Evolutionary conservation across 2,113 vertebrate genomes (phyloP), one percentile per base, ranked within the genome.

Genomic region (Pyxicephalus adspersus): DNA sequence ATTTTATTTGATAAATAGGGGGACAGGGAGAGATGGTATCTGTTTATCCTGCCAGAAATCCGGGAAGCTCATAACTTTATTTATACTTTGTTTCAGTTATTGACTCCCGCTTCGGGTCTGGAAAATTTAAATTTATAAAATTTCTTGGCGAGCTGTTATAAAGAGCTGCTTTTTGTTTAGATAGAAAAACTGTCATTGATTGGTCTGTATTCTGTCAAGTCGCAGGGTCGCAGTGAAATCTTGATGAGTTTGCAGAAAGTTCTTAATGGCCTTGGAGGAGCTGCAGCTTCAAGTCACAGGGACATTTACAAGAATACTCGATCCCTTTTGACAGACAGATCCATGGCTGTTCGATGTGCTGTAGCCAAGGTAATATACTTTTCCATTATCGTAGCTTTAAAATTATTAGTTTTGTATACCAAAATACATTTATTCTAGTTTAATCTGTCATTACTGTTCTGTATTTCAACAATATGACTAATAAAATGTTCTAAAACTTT

Each of bases 251-350:
- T 99, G 54, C 96, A 97, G 93, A 99, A 98, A 84, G 95, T 99
- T 50, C 92, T 99, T 2, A 94, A 83, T 22, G 98, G 98, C 3
- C 90, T 99, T 3, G 97, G 97, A 15, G 95, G 96, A 52, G 98
- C 98, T n/a, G 98, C 98, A 72, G 95, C 98, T 50, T 99, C 97
- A 60, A 98, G 95, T 86, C 97, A 99, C 85, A 94, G 96, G 75
- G 98, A 99, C 72, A 99, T 97, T 89, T 99, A 98, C 83, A 99
- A 99, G 90, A 98, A 98, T 5, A 95, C 96, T 3, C 94, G 97
- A 13, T 97, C 97, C 54, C 90, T 99, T 17, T 88, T 99, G 85
- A 99, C 96, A 0, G 98, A 99, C 89, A 89, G 98, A 61, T 98
- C 97, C 0, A 99, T 99, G 98, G 97, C 97, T 5, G 98, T 99